Percentiles rank a stretch among this genome's conserved stretches.
These are phyloP conservation scores for Dendrolimus punctatus DNA, from an alignment of 1,140 invertebrate species.

Conservation along the genomic window DNA sequence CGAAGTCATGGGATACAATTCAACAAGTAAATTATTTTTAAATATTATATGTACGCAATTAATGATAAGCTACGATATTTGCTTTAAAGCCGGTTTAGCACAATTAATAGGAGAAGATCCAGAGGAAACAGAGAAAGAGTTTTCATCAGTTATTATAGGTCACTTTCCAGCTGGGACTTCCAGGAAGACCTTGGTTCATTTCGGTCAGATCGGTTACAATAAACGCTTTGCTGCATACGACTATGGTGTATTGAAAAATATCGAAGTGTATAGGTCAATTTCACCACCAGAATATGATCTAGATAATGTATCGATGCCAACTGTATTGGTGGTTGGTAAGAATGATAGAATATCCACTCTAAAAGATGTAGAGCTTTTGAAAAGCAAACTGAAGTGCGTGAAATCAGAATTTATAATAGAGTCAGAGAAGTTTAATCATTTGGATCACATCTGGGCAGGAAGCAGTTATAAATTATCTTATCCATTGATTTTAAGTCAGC, in stretches of 20 bases:
- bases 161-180: slow-evolving; percentile 56
- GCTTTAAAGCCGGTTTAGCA: slow-evolving; percentile 11
- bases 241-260: slow-evolving; percentile 63
- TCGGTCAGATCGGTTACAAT: slow-evolving; percentile 64
- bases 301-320: slow-evolving; percentile 67
- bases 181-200: slow-evolving; percentile 78
- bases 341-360: slow-evolving; percentile 73
- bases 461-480: slow-evolving; percentile 7
- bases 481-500: slow-evolving; percentile 4
- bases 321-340: slow-evolving; percentile 70
- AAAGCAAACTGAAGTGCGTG: slow-evolving; percentile 54
- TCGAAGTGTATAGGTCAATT: slow-evolving; percentile 55
- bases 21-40: slow-evolving; percentile 4
- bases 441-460: slow-evolving; percentile 18
- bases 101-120: slow-evolving; percentile 12
- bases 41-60: slow-evolving; percentile 16
- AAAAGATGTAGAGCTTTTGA: slow-evolving; percentile 70
- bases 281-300: slow-evolving; percentile 71
- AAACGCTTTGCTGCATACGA: slow-evolving; percentile 56
- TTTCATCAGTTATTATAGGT: slow-evolving; percentile 8
- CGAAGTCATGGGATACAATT: slow-evolving; percentile 12
- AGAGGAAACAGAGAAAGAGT: slow-evolving; percentile 14
- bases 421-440: slow-evolving; percentile 20
- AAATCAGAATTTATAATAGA: slow-evolving; percentile 11
- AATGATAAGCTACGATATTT: slow-evolving; percentile 16